Evolutionary conservation across 2,113 vertebrate genomes (phyloP), one percentile per base, ranked within the genome.

Genomic region (Dunckerocampus dactyliophorus): DNA sequence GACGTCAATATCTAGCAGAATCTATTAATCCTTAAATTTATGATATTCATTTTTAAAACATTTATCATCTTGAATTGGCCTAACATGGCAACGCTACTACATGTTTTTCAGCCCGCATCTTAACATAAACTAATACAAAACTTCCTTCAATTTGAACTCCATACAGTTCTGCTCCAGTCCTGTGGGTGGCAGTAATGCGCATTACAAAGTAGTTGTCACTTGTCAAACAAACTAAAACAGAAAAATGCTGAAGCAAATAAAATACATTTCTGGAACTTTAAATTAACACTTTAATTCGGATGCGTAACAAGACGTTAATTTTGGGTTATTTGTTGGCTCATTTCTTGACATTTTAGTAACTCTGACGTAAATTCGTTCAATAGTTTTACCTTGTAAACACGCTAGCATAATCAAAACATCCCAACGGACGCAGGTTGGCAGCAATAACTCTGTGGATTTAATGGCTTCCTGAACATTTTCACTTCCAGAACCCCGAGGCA

Each of bases 401-500:
- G 8, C 22, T 12, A 2, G 51, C 16, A 17, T 17, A 54, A 54
- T 19, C 16, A 54, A 37, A 55, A 4, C 17, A 55, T 6, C 31
- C 17, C 17, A 54, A 37, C 31, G 10, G 31, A 53, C 16, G 52
- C 52, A 55, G 11, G 31, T 31, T 12, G 37, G 17, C 31, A 17
- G 6, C 34, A 37, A 43, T 43, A 14, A 43, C 37, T 39, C 8
- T 39, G 37, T 1, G 3, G 9, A 11, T 14, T 43, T 51, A 22
- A 51, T 8, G 51, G 15, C 22, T 51, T 51, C 24, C 21, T 24
- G 45, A 2, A 31, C 43, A 54, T 61, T 53, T 61, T 53, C 57
- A 19, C 21, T 14, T 43, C 13, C 13, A 37, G 11, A 28, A 15
- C 45, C 21, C 20, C 3, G 19, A 6, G 69, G 37, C 56, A 45